A percentile compares a stretch with the other conserved stretches of the same genome.
Conservation (phyloP, 2,888 invertebrate species). For the Orthosia incerta region DNA sequence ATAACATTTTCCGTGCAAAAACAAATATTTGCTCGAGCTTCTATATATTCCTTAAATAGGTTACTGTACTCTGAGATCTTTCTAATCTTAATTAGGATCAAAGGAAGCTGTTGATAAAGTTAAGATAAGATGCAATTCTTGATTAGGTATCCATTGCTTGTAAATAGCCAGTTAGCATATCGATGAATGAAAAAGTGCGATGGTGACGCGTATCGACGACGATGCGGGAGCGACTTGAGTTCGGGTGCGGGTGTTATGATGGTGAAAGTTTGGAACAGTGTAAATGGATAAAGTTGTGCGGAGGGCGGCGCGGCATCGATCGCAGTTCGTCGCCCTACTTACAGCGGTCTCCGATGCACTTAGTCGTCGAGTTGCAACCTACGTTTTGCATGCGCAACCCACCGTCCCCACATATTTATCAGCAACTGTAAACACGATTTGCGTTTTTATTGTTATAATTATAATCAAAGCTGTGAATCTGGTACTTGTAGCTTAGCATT, state of each 20-base stretch:
- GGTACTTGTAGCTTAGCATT: conserved; percentile 1
- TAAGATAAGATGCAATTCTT: not conserved
- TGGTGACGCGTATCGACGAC: conserved; percentile 61
- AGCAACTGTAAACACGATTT: conserved; percentile 56
- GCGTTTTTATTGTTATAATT: conserved; percentile 48
- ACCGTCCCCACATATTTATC: conserved; percentile 53
- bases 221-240: conserved; percentile 60
- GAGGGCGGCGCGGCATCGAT: conserved; percentile 88
- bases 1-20: conserved; percentile 54
- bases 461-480: conserved; percentile 21
- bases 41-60: conserved; percentile 9
- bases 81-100: conserved; percentile 3
- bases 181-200: conserved; percentile 40
- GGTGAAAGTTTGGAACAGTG: conserved; percentile 87
- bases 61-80: conserved; percentile 13
- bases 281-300: conserved; percentile 89
- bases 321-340: conserved; percentile 91
- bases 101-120: not conserved
- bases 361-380: conserved; percentile 81
- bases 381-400: conserved; percentile 74
- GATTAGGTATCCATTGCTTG: not conserved
- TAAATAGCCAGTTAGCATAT: conserved; percentile 32
- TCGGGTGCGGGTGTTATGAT: conserved; percentile 81
- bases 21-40: conserved; percentile 37
- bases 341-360: conserved; percentile 87